Evolutionary conservation across 2,888 invertebrate species (phyloP), one percentile per base, ranked within the genome.

Genomic region (Ochlodes sylvanus): DNA sequence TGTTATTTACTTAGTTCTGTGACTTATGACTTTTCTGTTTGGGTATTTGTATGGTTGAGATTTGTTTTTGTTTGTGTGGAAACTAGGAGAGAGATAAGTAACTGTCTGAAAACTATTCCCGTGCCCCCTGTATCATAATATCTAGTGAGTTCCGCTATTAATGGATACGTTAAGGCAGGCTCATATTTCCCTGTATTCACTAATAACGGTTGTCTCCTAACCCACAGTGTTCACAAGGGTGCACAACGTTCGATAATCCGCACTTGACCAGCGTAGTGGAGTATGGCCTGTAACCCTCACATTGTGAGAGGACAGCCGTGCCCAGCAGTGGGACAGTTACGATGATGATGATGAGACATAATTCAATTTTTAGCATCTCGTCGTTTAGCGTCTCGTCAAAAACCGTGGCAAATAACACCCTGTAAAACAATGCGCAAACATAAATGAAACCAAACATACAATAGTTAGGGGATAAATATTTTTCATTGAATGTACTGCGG

Each of bases 1-100:
- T 55, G 34, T 32, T 55, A 32, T 10, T 55, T 55, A 32, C 54
- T 27, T 54, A 54, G 54, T 54, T 34, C 12, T 27, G n/a, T 54
- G 60, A 44, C 66, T 60, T 32, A 17, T 54, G 32, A 14, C 52
- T 54, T 66, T 58, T 42, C 19, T 60, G 21, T 60, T 47, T 47
- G 44, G 9, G 50, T 50, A 21, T 50, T 38, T 47, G 38, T 52
- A 19, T 32, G 60, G 34, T 54, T 54, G 60, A 10, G 38, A 15
- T 60, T 66, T 15, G 32, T 14, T 44, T 27, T 15, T 19, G 41
- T 56, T 56, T 56, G 7, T 54, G 14, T 54, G n/a, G 14, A 27
- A 54, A 9, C 12, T 38, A 9, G 38, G 38, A 38, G 12, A 5
- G 34, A 12, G 12, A 38, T 12, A 38, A 27, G 27, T 2, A 5